Conservation (phyloP, 2,888 invertebrate species). For the Glomeris marginata region DNA sequence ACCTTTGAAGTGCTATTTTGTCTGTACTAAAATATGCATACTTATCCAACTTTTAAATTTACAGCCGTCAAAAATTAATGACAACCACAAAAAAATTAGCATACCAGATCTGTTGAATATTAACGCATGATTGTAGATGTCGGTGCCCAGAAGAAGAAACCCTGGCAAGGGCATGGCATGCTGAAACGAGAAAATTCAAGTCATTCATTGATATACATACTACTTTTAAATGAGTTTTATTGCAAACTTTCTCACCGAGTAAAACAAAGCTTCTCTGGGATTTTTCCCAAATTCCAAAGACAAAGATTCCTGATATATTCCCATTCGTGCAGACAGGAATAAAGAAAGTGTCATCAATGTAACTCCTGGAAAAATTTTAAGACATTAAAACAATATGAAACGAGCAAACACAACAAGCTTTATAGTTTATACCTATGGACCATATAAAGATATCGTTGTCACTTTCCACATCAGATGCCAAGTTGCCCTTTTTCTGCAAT, state of each 20-base stretch:
- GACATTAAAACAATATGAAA: neutral
- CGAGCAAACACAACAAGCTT: too few relatives aligned
- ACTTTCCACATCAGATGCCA: too few relatives aligned
- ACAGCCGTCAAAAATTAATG: neutral
- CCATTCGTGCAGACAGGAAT: constrained; percentile 14
- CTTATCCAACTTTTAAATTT: too few relatives aligned
- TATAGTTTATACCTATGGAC: too few relatives aligned
- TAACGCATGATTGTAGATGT: constrained; percentile 28
- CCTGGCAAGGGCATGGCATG: constrained; percentile 36
- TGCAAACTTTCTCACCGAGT: constrained; percentile 8
- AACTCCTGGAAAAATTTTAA: constrained; percentile 10
- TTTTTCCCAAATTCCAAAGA: constrained; percentile 12
- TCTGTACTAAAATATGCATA: too few relatives aligned
- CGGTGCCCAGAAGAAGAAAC: constrained; percentile 30
- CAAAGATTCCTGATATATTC: constrained; percentile 13
- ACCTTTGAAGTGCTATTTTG: too few relatives aligned
- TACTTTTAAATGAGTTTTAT: neutral
- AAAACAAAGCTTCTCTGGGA: constrained; percentile 13
- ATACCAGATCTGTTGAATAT: constrained; percentile 27
- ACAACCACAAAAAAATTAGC: constrained; percentile 19
- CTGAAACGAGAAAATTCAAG: constrained; percentile 9
- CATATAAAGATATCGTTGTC: too few relatives aligned
- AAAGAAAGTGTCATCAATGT: constrained; percentile 12
- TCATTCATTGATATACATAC: neutral
- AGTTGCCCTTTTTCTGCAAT: too few relatives aligned